Conservation (phyloP, 2,113 vertebrate genomes). For the Xenotilapia longispinis region DNA sequence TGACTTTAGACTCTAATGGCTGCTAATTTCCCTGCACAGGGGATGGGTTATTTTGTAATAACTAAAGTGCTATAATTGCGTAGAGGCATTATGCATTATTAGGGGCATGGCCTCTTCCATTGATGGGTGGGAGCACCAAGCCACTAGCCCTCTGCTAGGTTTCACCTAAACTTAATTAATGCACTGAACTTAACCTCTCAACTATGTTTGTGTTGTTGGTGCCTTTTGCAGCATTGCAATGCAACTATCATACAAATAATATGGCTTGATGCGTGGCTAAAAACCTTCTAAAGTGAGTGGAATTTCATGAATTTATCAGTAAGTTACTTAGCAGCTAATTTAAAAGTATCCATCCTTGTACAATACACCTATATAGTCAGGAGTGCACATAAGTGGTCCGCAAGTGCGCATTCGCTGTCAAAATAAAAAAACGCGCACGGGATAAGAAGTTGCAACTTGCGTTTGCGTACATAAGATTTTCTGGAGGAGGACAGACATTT, state of each 20-base stretch:
- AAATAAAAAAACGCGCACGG: fast-evolving
- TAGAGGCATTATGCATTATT: neutral
- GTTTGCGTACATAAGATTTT: neutral
- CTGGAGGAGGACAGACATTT: neutral
- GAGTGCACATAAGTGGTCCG: neutral
- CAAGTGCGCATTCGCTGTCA: neutral
- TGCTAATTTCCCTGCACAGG: neutral
- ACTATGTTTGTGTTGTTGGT: neutral
- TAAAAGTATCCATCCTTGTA: neutral
- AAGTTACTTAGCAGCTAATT: neutral
- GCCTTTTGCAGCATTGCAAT: neutral
- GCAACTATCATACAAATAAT: neutral
- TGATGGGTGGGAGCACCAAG: neutral
- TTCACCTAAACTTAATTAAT: neutral
- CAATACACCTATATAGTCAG: neutral
- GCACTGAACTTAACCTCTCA: neutral
- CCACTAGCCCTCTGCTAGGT: neutral
- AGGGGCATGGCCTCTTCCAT: neutral
- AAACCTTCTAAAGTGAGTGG: neutral
- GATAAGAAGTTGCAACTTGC: neutral
- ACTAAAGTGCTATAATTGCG: neutral
- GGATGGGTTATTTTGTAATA: neutral
- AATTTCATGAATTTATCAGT: neutral
- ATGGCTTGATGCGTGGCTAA: neutral
- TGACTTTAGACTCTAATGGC: neutral